Percentiles rank a stretch among this genome's conserved stretches.
These are phyloP conservation scores for Ammodytes dubius DNA, from an alignment of 2,113 vertebrate genomes.

Conservation along the genomic window DNA sequence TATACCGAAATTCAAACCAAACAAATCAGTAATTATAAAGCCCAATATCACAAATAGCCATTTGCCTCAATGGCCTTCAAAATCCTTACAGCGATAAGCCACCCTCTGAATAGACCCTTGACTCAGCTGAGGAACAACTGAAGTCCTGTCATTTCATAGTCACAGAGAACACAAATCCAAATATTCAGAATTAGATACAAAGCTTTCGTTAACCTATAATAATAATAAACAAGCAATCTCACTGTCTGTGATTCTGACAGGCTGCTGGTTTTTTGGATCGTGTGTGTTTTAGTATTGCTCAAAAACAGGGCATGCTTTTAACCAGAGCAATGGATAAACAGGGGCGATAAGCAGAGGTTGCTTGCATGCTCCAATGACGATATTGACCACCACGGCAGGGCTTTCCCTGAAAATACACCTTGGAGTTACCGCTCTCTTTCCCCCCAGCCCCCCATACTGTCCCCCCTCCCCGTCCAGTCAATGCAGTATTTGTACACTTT, in stretches of 20 bases:
- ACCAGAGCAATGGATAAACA: conserved; percentile 36
- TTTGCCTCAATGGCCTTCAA: too few species aligned
- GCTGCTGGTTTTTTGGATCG: conserved; percentile 17
- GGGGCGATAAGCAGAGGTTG: conserved; percentile 31
- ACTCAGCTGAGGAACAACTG: too few species aligned
- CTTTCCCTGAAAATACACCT: conserved; percentile 53
- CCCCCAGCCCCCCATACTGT: conserved; percentile 14
- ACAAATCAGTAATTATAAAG: too few species aligned
- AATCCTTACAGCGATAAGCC: too few species aligned
- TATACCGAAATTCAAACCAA: not conserved
- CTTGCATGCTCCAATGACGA: conserved; percentile 47
- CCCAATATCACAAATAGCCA: too few species aligned
- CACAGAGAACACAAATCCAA: not conserved
- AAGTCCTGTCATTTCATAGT: not conserved
- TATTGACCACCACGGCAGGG: conserved; percentile 62
- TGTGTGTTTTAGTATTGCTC: not conserved
- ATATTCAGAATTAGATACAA: not conserved
- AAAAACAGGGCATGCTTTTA: conserved; percentile 26
- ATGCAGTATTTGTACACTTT: conserved; percentile 59
- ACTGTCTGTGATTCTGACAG: not conserved
- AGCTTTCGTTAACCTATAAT: not conserved
- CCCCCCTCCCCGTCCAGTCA: conserved; percentile 26
- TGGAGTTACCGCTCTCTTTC: conserved; percentile 32
- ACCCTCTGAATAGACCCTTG: too few species aligned
- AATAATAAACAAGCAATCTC: not conserved